phyloP scores from a whole-genome alignment of 2,113 vertebrate species.

The Chlamydotis undulata region DNA sequence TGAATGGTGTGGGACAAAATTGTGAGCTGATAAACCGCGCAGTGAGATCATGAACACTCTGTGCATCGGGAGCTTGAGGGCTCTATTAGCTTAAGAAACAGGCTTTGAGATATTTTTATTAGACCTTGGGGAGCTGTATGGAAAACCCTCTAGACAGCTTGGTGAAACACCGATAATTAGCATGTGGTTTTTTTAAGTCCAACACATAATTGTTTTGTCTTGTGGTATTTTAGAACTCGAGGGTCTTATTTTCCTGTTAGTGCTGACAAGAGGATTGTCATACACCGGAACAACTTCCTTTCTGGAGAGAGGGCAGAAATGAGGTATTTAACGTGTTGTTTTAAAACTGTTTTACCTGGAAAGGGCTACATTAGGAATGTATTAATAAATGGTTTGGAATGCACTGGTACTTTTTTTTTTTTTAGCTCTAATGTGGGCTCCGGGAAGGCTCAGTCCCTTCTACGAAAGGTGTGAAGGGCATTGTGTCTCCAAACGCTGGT shows the following conservation, averaged over 20 bases:
- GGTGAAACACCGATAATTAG: constrained; percentile 39
- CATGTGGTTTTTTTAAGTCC: neutral
- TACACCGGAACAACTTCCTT: neutral
- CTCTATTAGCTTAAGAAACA: constrained; percentile 43
- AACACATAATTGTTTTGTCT: neutral
- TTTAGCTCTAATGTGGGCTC: neutral
- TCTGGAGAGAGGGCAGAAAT: neutral
- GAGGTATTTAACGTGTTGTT: neutral
- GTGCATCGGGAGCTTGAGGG: neutral
- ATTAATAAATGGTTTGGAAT: neutral
- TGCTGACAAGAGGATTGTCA: neutral
- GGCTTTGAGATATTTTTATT: constrained; percentile 33
- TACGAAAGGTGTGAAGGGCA: fast-evolving
- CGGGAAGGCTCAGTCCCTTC: neutral
- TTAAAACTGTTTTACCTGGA: neutral
- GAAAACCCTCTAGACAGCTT: neutral
- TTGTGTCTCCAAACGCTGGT: neutral
- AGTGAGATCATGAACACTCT: neutral
- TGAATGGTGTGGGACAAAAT: neutral
- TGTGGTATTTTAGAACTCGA: constrained; percentile 7
- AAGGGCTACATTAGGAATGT: neutral
- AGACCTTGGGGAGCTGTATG: constrained; percentile 18
- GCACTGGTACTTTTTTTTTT: neutral
- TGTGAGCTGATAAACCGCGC: neutral
- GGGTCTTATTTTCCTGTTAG: neutral